Evolutionary conservation across 2,113 vertebrate species (phyloP).

Genomic region (Stegostoma tigrinum): DNA sequence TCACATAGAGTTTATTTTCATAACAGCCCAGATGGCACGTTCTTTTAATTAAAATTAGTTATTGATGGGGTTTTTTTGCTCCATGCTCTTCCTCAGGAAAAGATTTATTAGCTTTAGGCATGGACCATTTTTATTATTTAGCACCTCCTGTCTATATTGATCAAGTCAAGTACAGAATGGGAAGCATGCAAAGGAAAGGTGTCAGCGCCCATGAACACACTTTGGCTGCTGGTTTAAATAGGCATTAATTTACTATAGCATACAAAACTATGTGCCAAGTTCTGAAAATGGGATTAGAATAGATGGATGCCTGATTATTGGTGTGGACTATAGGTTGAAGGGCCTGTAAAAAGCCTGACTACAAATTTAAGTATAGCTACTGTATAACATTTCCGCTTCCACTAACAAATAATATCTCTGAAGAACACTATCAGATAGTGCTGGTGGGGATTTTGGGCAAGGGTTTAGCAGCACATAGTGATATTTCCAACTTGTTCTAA

Average conservation of each 20-base stretch:
- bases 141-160: neutral
- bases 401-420: neutral
- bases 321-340: too few species aligned
- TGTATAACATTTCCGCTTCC: too few species aligned
- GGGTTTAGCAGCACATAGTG: too few species aligned
- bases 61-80: neutral
- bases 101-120: neutral
- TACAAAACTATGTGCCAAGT: too few species aligned
- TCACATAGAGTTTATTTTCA: slow-evolving; percentile 27
- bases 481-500: neutral
- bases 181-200: neutral
- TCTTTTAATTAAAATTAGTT: slow-evolving; percentile 20
- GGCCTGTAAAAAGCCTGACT: too few species aligned
- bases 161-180: neutral
- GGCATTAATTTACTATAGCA: neutral
- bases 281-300: too few species aligned
- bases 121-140: neutral
- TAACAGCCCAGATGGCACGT: neutral
- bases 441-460: too few species aligned
- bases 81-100: neutral
- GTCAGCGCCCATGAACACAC: neutral
- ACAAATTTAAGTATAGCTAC: neutral
- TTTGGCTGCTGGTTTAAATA: neutral
- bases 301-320: too few species aligned
- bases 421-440: neutral